Base-by-base conservation (phyloP, 2,113 vertebrate genomes). In the Brachyhypopomus occidentalis region DNA sequence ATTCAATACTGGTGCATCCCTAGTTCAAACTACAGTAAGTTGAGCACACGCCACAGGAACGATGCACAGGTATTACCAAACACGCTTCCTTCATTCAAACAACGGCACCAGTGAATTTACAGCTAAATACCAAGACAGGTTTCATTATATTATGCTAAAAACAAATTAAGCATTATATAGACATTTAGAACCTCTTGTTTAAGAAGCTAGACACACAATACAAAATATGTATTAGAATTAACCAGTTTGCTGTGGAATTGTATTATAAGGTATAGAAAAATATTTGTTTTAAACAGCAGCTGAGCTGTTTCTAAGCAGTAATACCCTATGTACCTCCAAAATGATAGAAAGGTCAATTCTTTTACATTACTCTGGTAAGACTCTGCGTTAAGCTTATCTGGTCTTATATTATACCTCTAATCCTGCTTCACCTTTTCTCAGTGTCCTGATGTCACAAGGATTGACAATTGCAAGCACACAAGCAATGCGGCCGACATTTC, bases 351-450 rank as follows among this genome's bases (percentile, higher is more conserved):
- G 70, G 85, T 83, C 38, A 59, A 56, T 63, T 71, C 52, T n/a
- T 72, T 82, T 85, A 78, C 83, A 85, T 86, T 72, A 85, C 45
- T 75, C 72, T 66, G 69, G 74, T 83, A 38, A 70, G 70, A 79
- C 34, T n/a, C 36, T 14, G 27, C 36, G 60, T 75, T 89, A 84
- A 86, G 70, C 82, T 81, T 59, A 76, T 85, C 77, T 72, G 38
- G 76, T 45, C 58, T 77, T 30, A 56, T 83, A 85, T 72, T 79
- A 75, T 67, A 80, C 23, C 19, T 72, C 75, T 86, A 87, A 88
- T 88, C 88, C 60, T 2, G 59, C 48, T 71, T 78, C 80, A 87
- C 82, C 82, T 84, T 84, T 72, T 41, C 79, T 85, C 63, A 38
- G 63, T 45, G 80, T n/a, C 59, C 66, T 76, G 77, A 76, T 76